Evolutionary conservation across 1,140 invertebrate genomes (phyloP).

Genomic region (Uloborus diversus): DNA sequence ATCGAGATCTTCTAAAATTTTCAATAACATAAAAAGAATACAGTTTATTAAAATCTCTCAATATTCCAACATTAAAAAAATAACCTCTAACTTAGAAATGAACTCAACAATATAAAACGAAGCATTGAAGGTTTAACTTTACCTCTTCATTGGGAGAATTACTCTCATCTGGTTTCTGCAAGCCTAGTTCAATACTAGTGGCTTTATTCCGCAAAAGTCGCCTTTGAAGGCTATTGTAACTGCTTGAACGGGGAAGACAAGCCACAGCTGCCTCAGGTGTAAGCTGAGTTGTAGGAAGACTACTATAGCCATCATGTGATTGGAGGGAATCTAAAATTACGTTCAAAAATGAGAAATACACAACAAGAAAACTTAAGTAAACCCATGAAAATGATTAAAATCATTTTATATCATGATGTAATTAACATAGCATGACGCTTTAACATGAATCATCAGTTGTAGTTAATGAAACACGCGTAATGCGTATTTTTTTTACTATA

Average conservation of each 20-base stretch:
- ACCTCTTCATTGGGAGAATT: constrained; percentile 19
- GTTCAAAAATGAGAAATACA: neutral
- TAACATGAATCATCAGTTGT: too few relatives aligned
- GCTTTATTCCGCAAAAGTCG: constrained; percentile 69
- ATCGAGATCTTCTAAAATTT: too few relatives aligned
- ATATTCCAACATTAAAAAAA: too few relatives aligned
- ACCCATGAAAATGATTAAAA: neutral
- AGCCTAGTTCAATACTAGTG: constrained; percentile 68
- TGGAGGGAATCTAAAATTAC: constrained; percentile 41
- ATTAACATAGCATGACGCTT: too few relatives aligned
- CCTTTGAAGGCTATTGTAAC: constrained; percentile 69
- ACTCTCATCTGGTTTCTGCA: constrained; percentile 18
- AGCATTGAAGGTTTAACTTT: neutral
- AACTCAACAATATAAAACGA: too few relatives aligned
- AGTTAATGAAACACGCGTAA: too few relatives aligned
- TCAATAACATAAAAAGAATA: too few relatives aligned
- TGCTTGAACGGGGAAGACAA: constrained; percentile 60
- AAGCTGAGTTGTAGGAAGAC: constrained; percentile 29
- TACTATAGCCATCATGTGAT: constrained; percentile 47
- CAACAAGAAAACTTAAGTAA: neutral
- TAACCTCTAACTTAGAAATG: too few relatives aligned
- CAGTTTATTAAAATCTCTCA: too few relatives aligned
- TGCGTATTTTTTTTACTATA: too few relatives aligned
- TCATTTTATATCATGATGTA: too few relatives aligned
- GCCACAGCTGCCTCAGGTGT: constrained; percentile 27